These are phyloP conservation scores for Eurytoma adleriae DNA, from an alignment of 2,888 invertebrate species.

Conservation along the genomic window DNA sequence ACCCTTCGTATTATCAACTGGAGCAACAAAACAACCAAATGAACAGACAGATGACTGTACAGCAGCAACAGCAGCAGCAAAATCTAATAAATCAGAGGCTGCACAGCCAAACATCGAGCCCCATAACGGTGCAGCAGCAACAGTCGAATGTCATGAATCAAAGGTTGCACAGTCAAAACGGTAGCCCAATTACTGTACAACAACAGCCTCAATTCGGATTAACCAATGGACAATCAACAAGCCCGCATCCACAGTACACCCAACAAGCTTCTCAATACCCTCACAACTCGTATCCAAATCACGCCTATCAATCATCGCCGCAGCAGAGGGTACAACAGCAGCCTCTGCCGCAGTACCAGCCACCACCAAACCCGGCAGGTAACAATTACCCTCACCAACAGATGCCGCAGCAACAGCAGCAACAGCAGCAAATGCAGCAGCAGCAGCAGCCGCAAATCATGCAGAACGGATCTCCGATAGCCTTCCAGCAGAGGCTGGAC, in stretches of 20 bases:
- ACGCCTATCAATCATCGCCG: conserved; percentile 67
- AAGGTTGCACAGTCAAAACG: conserved; percentile 67
- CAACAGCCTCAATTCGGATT: conserved; percentile 61
- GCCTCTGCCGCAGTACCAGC: conserved; percentile 74
- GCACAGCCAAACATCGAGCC: conserved; percentile 69
- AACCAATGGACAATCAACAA: conserved; percentile 66
- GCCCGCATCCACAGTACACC: conserved; percentile 68
- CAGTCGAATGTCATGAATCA: conserved; percentile 66
- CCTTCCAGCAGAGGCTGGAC: conserved; percentile 64
- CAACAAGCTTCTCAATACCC: conserved; percentile 64
- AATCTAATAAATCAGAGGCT: conserved; percentile 67
- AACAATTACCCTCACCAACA: conserved; percentile 61
- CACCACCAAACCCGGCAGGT: conserved; percentile 72
- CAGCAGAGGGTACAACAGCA: conserved; percentile 71
- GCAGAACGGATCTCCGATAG: conserved; percentile 59
- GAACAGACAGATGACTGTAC: conserved; percentile 71
- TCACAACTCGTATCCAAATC: conserved; percentile 65
- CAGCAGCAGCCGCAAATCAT: conserved; percentile 57
- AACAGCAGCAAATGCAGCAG: conserved; percentile 66
- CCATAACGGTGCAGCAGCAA: conserved; percentile 70
- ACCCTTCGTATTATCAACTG: conserved; percentile 70
- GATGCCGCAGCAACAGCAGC: conserved; percentile 61
- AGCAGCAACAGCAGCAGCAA: conserved; percentile 67
- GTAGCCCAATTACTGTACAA: conserved; percentile 73
- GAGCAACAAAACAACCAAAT: conserved; percentile 74